A percentile compares a stretch with the other conserved stretches of the same genome.
phyloP scores from a whole-genome alignment of 2,888 invertebrate species.

The Melangyna quadrimaculata region DNA sequence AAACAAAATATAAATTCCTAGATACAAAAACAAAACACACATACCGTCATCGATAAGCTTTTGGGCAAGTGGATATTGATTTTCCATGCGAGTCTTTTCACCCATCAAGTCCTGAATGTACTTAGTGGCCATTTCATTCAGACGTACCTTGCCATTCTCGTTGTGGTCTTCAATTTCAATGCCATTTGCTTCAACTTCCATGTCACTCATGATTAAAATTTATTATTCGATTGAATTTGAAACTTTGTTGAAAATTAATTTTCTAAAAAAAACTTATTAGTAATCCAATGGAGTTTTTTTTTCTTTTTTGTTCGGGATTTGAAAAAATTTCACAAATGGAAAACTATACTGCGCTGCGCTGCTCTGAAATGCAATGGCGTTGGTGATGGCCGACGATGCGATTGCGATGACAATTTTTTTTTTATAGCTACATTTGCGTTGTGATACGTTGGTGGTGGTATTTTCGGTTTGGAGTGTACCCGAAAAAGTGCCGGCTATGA shows the following conservation, averaged over 20 bases:
- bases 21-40: background rate
- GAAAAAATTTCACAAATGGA: background rate
- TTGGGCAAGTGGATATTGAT: constrained; percentile 78
- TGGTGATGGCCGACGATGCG: background rate
- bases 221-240: background rate
- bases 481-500: constrained; percentile 14
- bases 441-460: constrained; percentile 3
- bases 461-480: constrained; percentile 26
- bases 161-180: constrained; percentile 77
- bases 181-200: constrained; percentile 75
- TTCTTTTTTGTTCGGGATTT: background rate
- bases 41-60: constrained; percentile 80
- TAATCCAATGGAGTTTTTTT: background rate
- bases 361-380: background rate
- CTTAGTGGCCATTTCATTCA: constrained; percentile 78
- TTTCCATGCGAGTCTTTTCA: constrained; percentile 79
- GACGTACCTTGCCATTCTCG: constrained; percentile 76
- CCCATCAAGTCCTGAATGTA: constrained; percentile 79
- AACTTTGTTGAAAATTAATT: background rate
- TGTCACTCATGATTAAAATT: constrained; percentile 51
- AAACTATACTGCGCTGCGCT: background rate
- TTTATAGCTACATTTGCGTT: constrained; percentile 28
- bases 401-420: constrained; percentile 29
- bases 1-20: background rate
- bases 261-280: background rate